These are phyloP conservation scores for Conus betulinus DNA, from an alignment of 1,140 invertebrate species.

Conservation along the genomic window DNA sequence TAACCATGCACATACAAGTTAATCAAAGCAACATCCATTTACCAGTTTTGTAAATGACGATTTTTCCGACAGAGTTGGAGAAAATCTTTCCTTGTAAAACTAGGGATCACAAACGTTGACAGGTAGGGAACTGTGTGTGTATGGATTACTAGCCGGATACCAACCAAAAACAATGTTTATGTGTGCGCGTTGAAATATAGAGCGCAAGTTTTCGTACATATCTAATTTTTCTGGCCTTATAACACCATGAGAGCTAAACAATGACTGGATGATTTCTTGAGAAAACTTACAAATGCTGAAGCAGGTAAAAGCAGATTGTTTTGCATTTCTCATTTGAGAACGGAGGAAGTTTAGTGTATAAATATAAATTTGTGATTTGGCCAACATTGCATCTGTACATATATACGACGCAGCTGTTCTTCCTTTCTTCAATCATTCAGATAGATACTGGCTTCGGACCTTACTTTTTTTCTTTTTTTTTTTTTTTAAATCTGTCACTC, in stretches of 20 bases:
- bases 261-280: no score
- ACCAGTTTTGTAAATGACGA: neutral
- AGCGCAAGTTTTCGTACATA: neutral
- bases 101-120: neutral
- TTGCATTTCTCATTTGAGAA: neutral
- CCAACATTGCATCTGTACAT: neutral
- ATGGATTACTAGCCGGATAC: neutral
- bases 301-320: neutral
- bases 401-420: no score
- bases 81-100: neutral
- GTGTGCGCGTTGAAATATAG: neutral
- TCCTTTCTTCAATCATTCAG: no score
- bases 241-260: no score
- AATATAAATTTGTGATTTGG: neutral
- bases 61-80: neutral
- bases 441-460: no score
- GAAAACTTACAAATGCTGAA: neutral
- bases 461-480: no score
- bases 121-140: constrained; percentile 6
- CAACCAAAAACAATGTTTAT: neutral
- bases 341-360: neutral
- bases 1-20: neutral
- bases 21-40: neutral
- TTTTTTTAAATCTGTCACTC: no score
- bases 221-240: no score